Evolutionary conservation across 2,113 vertebrate species (phyloP).

Genomic region (Pelobates fuscus): DNA sequence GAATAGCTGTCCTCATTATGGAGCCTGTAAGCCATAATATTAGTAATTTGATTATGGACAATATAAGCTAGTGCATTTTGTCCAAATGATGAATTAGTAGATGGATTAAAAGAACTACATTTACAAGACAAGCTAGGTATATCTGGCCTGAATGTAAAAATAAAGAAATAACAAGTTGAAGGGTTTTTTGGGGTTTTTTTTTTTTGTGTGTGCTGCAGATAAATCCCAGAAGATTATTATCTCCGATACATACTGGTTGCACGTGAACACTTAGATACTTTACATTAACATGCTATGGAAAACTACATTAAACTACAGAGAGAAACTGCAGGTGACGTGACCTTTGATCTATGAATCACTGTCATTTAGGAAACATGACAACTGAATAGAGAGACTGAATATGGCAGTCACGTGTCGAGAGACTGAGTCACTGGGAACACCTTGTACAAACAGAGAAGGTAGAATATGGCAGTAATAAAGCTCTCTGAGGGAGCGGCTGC

Average conservation of each 20-base stretch:
- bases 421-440: slow-evolving; percentile 41
- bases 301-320: not conserved
- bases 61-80: too few species aligned
- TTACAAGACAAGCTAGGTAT: too few species aligned
- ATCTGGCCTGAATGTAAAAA: too few species aligned
- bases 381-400: not conserved
- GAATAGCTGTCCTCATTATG: too few species aligned
- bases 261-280: not conserved
- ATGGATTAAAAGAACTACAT: too few species aligned
- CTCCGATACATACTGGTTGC: not conserved
- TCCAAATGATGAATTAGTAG: too few species aligned
- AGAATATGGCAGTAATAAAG: slow-evolving; percentile 39
- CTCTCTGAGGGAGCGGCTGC: slow-evolving; percentile 6
- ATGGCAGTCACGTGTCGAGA: slow-evolving; percentile 24
- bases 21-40: too few species aligned
- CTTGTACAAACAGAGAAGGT: slow-evolving; percentile 37
- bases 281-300: not conserved
- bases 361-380: not conserved
- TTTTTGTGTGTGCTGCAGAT: too few species aligned
- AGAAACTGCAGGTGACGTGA: not conserved
- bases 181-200: too few species aligned
- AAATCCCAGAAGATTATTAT: not conserved
- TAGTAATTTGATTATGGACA: too few species aligned
- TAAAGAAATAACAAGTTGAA: too few species aligned
- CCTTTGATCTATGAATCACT: not conserved